Evolutionary conservation across 2,113 vertebrate species (phyloP), one percentile per base, ranked within the genome.

Genomic region (Amblyornis subalaris): DNA sequence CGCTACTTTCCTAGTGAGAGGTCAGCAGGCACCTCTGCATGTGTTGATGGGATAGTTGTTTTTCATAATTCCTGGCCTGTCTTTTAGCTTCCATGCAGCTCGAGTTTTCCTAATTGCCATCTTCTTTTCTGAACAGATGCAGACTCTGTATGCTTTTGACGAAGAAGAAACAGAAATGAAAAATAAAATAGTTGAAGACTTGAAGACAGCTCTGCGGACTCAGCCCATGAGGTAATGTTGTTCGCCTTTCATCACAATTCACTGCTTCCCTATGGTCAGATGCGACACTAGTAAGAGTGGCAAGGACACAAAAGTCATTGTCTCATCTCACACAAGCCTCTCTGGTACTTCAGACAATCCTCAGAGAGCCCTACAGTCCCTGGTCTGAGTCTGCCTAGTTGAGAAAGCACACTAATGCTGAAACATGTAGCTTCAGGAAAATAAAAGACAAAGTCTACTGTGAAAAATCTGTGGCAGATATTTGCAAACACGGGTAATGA

Each of bases 111-210:
- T 88, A 74, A 97, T 81, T 93, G 65, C 70, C 70, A 14, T 82
- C 38, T 65, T 61, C n/a, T 91, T 79, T 74, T 80, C 78, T 88
- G 93, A 96, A 44, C 97, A 99, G 99, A 99, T 99, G 99, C 99
- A 99, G 98, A 99, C 98, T 35, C 96, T 99, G 62, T 99, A 99
- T 54, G 98, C 98, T 26, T 99, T 99, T 14, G 99, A 99, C 51
- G 99, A 99, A 92, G 99, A 99, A 96, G 99, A 99, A 98, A 99
- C 98, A 88, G 99, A 99, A 96, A 98, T 98, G 98, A 98, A 99
- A 97, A 99, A 99, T 97, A 99, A 99, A 96, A 98, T 99, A 48
- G 99, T 99, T 95, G 99, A 99, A 96, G 99, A 99, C 97, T 98
- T 99, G 92, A 99, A 99, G 98, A 99, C 99, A 24, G 99, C 99